phyloP scores from a whole-genome alignment of 30 jellyfish, hydroid and myxozoan species.

The Mastigias papua region DNA sequence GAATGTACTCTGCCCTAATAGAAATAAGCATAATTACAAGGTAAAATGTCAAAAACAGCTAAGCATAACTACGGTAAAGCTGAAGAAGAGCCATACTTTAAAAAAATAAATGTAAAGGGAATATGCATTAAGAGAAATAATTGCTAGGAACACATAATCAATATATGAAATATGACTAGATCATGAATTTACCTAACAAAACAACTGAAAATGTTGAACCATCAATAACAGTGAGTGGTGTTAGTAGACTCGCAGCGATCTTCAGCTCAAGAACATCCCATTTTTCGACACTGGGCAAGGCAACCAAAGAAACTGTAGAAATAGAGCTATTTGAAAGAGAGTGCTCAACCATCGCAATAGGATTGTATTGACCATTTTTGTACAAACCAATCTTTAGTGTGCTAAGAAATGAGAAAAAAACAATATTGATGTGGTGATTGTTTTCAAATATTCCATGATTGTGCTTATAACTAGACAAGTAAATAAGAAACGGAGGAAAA shows the following conservation, averaged over 20 bases:
- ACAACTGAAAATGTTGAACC: conserved; percentile 65
- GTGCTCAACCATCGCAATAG: conserved; percentile 1
- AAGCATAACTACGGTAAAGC: no score
- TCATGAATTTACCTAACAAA: conserved; percentile 17
- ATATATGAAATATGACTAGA: neutral
- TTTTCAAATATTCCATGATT: neutral
- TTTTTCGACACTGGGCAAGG: conserved; percentile 29
- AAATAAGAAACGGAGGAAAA: no score
- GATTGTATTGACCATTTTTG: neutral
- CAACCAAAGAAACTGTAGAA: conserved; percentile 23
- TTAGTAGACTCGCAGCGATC: conserved; percentile 1
- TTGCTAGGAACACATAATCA: no score
- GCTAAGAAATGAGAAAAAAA: neutral
- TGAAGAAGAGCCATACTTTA: no score
- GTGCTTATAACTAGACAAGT: no score
- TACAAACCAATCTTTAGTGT: conserved; percentile 16
- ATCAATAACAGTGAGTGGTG: neutral
- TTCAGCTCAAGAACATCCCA: conserved; percentile 51
- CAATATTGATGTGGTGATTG: neutral
- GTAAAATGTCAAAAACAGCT: no score
- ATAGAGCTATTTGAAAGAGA: neutral
- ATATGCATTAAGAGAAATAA: no score
- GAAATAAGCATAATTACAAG: no score
- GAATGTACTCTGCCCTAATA: no score
- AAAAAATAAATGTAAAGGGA: no score